phyloP scores from a whole-genome alignment of 30 jellyfish, hydroid and myxozoan species.

The Hydractinia echinata region DNA sequence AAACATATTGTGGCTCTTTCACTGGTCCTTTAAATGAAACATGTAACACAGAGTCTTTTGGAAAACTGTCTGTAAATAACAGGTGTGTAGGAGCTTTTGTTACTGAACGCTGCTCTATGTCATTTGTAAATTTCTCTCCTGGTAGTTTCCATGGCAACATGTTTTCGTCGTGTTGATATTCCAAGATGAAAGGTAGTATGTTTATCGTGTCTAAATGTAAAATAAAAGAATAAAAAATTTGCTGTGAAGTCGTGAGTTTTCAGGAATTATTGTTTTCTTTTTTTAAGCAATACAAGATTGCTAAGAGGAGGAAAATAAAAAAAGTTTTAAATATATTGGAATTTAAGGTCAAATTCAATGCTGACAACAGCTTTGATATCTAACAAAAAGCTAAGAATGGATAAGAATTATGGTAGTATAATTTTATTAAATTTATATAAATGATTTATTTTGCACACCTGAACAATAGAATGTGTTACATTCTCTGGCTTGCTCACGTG shows the following conservation, averaged over 20 bases:
- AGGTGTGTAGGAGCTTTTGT: conserved; percentile 63
- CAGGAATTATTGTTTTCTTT: too few relatives aligned
- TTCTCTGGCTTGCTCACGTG: conserved; percentile 37
- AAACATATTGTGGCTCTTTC: conserved; percentile 41
- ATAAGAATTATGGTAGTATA: too few relatives aligned
- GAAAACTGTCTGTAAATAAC: conserved; percentile 54
- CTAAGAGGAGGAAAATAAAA: too few relatives aligned
- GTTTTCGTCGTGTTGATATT: neutral
- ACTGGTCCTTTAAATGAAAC: conserved; percentile 49
- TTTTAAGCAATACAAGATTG: too few relatives aligned
- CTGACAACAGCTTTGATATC: too few relatives aligned
- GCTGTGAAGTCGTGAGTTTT: too few relatives aligned
- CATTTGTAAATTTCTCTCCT: conserved; percentile 7
- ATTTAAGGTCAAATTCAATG: too few relatives aligned
- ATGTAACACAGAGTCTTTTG: conserved; percentile 47
- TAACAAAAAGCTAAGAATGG: too few relatives aligned
- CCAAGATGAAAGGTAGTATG: neutral
- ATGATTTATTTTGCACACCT: conserved; percentile 10
- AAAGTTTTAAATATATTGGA: too few relatives aligned
- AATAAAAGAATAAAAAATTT: too few relatives aligned
- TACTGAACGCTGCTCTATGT: conserved; percentile 24
- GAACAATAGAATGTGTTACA: conserved; percentile 56
- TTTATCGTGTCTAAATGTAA: conserved; percentile 12
- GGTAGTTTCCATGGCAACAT: conserved; percentile 18
- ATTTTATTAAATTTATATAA: too few relatives aligned